These are phyloP conservation scores for Agrotis clavis DNA, from an alignment of 2,888 invertebrate genomes.

Conservation along the genomic window DNA sequence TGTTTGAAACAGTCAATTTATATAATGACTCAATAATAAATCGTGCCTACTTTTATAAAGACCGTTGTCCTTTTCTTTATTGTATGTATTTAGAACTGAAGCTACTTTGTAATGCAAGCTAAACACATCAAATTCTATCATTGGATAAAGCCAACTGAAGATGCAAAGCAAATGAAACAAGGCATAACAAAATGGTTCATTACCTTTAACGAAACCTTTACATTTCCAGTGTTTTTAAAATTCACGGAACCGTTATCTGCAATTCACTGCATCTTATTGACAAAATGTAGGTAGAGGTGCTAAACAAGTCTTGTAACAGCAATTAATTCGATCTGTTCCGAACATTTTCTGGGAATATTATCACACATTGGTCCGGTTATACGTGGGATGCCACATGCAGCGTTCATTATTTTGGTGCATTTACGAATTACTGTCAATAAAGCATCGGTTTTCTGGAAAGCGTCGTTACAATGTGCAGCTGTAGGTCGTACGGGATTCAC, in stretches of 20 bases:
- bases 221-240: not conserved
- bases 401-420: conserved; percentile 79
- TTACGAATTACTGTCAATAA: conserved; percentile 85
- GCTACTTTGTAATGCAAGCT: not conserved
- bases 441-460: conserved; percentile 84
- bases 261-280: conserved; percentile 34
- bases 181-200: not conserved
- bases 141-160: not conserved
- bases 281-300: conserved; percentile 44
- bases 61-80: conserved; percentile 18
- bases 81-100: not conserved
- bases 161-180: not conserved
- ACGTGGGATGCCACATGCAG: conserved; percentile 76
- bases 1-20: conserved; percentile 42
- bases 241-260: conserved; percentile 19
- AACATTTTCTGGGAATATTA: conserved; percentile 70
- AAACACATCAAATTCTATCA: not conserved
- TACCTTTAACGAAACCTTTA: not conserved
- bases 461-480: conserved; percentile 79
- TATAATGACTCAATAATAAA: conserved; percentile 41
- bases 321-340: conserved; percentile 62
- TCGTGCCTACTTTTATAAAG: conserved; percentile 40
- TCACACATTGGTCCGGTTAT: conserved; percentile 67
- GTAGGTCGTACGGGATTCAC: conserved; percentile 76
- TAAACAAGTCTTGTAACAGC: conserved; percentile 68